Conservation (phyloP, 2,113 vertebrate genomes). For the Tychaedon coryphoeus region DNA sequence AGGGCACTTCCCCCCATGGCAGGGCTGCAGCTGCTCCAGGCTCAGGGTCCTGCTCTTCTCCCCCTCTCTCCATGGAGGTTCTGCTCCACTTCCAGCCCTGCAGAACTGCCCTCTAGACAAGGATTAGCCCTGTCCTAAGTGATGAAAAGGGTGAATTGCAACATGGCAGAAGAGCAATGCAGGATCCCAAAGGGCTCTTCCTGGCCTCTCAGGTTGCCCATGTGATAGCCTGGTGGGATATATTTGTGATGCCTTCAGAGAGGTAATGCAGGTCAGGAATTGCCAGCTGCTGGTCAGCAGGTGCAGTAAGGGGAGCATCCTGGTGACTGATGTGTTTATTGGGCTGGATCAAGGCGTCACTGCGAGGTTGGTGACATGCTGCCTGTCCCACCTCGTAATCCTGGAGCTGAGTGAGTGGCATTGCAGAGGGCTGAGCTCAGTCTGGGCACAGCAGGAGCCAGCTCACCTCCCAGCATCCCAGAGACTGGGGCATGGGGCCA, state of each 20-base stretch:
- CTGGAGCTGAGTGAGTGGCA: background rate
- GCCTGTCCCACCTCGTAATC: fast-evolving
- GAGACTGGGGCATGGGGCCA: fast-evolving
- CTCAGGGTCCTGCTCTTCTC: background rate
- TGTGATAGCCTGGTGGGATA: background rate
- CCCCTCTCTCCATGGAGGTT: background rate
- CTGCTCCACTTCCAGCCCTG: background rate
- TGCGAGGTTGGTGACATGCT: background rate
- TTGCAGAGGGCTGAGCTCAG: background rate
- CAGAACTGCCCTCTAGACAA: background rate
- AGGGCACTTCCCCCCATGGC: fast-evolving
- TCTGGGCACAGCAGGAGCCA: background rate
- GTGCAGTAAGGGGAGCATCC: background rate
- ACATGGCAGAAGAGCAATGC: background rate
- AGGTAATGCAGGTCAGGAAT: fast-evolving
- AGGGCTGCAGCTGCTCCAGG: background rate
- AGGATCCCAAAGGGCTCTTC: background rate
- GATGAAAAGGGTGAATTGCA: background rate
- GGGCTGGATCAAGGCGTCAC: background rate
- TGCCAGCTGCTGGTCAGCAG: background rate
- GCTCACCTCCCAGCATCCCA: background rate
- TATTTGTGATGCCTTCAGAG: background rate
- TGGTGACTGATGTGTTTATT: fast-evolving
- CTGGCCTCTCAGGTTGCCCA: background rate
- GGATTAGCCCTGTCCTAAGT: background rate